Evolutionary conservation across 1,140 invertebrate species (phyloP).

Genomic region (Drosophila sp.): DNA sequence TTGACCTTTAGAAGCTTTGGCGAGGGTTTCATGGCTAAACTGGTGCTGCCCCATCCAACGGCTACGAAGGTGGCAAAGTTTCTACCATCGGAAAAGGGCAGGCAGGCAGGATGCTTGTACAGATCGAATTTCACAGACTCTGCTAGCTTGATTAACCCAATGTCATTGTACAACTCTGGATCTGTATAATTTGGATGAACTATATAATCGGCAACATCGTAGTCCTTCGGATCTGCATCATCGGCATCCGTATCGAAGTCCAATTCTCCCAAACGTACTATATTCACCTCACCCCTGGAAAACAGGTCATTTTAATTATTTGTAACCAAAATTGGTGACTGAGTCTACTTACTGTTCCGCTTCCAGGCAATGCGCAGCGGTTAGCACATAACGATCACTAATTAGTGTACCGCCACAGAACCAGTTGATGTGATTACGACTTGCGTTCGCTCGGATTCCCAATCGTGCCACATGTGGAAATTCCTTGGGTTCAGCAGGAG

Average conservation of each 20-base stretch:
- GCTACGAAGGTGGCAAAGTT: constrained; percentile 51
- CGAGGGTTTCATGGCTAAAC: constrained; percentile 40
- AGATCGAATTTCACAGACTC: constrained; percentile 57
- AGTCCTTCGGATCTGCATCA: constrained; percentile 66
- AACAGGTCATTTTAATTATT: background rate
- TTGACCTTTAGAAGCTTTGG: constrained; percentile 84
- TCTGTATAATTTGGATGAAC: constrained; percentile 59
- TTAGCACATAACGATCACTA: constrained; percentile 77
- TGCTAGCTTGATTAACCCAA: constrained; percentile 61
- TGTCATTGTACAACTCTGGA: constrained; percentile 68
- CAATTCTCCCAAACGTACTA: constrained; percentile 72
- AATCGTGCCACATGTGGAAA: constrained; percentile 82
- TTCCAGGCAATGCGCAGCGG: constrained; percentile 82
- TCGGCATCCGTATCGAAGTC: constrained; percentile 57
- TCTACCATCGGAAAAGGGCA: constrained; percentile 55
- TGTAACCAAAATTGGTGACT: background rate
- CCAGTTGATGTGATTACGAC: constrained; percentile 49
- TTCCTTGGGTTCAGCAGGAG: constrained; percentile 72
- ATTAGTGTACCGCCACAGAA: constrained; percentile 82
- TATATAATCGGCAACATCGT: constrained; percentile 43
- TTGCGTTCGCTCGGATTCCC: constrained; percentile 39
- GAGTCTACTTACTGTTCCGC: constrained; percentile 51
- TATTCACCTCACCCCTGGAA: constrained; percentile 59
- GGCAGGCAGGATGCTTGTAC: constrained; percentile 75
- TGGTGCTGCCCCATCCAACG: constrained; percentile 66